Conservation (phyloP, 2,888 invertebrate genomes). For the Nebria brevicollis region DNA sequence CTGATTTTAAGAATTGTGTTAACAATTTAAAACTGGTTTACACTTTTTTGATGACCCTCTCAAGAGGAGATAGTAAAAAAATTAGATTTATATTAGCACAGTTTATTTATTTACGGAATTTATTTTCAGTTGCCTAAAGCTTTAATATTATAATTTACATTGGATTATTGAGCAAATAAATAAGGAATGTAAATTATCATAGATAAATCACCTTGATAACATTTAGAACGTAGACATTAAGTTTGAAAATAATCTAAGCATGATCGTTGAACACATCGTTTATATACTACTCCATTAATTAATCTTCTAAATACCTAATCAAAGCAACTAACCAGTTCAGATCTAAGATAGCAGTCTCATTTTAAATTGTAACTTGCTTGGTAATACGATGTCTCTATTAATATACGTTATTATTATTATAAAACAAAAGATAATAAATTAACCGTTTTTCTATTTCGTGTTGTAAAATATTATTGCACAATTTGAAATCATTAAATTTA, state of each 20-base stretch:
- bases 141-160: not conserved
- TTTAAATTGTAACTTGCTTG: slow-evolving; percentile 21
- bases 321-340: slow-evolving; percentile 38
- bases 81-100: too few species aligned
- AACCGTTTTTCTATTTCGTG: too few species aligned
- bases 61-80: too few species aligned
- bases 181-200: slow-evolving; percentile 36
- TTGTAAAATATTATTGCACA: too few species aligned
- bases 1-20: not conserved
- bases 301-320: slow-evolving; percentile 45
- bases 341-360: slow-evolving; percentile 38
- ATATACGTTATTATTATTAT: not conserved
- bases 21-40: not conserved
- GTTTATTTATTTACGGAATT: too few species aligned
- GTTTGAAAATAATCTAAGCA: slow-evolving; percentile 26
- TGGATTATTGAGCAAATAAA: slow-evolving; percentile 34
- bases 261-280: slow-evolving; percentile 9
- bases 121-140: not conserved
- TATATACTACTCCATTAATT: slow-evolving; percentile 38
- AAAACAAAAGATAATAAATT: too few species aligned
- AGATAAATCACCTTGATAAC: slow-evolving; percentile 36
- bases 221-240: slow-evolving; percentile 31
- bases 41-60: not conserved
- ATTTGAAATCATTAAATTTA: too few species aligned
- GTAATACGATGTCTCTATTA: slow-evolving; percentile 39